A percentile compares a stretch with the other conserved stretches of the same genome.
Evolutionary conservation across 2,888 invertebrate genomes (phyloP).

Genomic region (Aphodius granarius): DNA sequence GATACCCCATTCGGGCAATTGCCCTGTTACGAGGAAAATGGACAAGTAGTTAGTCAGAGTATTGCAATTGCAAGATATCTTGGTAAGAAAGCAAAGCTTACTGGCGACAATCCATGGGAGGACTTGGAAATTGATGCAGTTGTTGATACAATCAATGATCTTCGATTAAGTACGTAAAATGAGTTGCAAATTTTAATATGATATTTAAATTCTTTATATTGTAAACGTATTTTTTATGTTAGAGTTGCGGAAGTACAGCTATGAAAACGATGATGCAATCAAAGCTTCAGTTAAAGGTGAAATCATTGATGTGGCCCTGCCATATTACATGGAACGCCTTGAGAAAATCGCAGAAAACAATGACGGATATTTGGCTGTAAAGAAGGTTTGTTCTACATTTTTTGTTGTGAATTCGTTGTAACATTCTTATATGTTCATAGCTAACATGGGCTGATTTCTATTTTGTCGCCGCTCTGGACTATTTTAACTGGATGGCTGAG

Average conservation of each 20-base stretch:
- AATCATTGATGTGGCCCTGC: conserved; percentile 56
- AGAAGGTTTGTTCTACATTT: conserved; percentile 21
- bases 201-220: no score
- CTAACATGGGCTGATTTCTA: no score
- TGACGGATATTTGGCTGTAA: conserved; percentile 58
- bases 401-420: background rate
- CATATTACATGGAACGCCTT: conserved; percentile 59
- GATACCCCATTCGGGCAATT: conserved; percentile 64
- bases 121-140: conserved; percentile 62
- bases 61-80: conserved; percentile 62
- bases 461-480: no score
- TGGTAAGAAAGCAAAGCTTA: conserved; percentile 61
- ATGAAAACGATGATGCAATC: conserved; percentile 55
- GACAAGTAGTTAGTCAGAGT: conserved; percentile 61
- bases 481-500: no score
- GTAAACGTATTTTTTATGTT: conserved; percentile 18
- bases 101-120: conserved; percentile 59
- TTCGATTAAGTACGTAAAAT: conserved; percentile 57
- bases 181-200: no score
- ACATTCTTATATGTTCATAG: background rate
- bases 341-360: conserved; percentile 60
- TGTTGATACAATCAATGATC: conserved; percentile 61
- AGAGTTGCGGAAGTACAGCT: conserved; percentile 58
- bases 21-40: conserved; percentile 64
- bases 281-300: conserved; percentile 57